phyloP scores from a whole-genome alignment of 2,113 vertebrate genomes.

The Gadus chalcogrammus region DNA sequence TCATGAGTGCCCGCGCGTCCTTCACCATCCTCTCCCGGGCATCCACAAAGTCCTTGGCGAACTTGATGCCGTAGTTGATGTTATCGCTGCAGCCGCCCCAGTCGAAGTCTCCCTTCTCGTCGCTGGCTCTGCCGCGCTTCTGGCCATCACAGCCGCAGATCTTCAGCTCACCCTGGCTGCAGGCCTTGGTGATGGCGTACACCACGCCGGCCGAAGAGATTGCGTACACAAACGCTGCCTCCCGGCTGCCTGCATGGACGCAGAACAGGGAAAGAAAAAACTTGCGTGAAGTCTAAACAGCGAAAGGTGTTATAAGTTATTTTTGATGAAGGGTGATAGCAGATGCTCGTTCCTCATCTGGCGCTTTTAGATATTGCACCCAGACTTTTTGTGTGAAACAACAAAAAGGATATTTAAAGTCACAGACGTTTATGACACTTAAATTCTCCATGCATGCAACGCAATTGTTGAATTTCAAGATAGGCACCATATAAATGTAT shows the following conservation, averaged over 20 bases:
- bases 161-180: constrained; percentile 94
- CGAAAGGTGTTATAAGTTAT: not conserved
- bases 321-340: not conserved
- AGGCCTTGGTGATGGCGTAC: constrained; percentile 93
- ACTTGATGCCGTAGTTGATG: constrained; percentile 92
- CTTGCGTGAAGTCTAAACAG: not conserved
- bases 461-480: not conserved
- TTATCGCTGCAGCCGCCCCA: constrained; percentile 99
- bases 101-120: constrained; percentile 87
- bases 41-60: constrained; percentile 94
- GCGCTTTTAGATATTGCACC: too few species aligned
- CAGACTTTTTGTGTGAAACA: too few species aligned
- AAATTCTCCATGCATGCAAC: not conserved
- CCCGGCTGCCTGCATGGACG: constrained; percentile 81
- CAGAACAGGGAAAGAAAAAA: not conserved
- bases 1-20: constrained; percentile 93
- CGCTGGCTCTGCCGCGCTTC: constrained; percentile 81
- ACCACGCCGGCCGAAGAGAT: constrained; percentile 97
- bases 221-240: constrained; percentile 97
- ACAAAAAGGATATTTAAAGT: too few species aligned
- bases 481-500: too few species aligned
- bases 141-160: constrained; percentile 88
- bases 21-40: constrained; percentile 93
- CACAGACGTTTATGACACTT: not conserved
- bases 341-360: too few species aligned